Evolutionary conservation across 2,797 vertebrate genomes (phyloP).

Genomic region (Parambassis ranga): DNA sequence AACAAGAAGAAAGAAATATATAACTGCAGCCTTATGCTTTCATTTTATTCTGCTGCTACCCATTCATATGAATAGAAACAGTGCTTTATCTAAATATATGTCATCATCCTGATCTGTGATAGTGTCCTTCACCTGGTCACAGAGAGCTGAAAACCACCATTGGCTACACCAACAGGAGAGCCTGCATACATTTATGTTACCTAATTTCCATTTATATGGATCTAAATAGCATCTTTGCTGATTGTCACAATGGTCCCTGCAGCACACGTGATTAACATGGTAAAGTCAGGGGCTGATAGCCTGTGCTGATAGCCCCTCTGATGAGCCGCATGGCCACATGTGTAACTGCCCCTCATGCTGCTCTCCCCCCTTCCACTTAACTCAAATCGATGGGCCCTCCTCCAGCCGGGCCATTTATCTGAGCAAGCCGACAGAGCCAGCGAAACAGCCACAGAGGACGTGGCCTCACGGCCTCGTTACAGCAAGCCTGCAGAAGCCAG

Average conservation of each 20-base stretch:
- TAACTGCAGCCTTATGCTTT: background rate
- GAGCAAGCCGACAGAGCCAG: conserved; percentile 54
- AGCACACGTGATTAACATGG: conserved; percentile 70
- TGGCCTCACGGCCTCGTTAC: conserved; percentile 53
- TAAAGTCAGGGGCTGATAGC: conserved; percentile 57
- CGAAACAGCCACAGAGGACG: conserved; percentile 70
- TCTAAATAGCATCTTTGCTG: conserved; percentile 62
- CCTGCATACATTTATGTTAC: conserved; percentile 38
- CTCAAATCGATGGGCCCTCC: conserved; percentile 77
- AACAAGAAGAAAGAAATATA: background rate
- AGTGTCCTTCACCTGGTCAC: conserved; percentile 42
- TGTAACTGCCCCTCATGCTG: conserved; percentile 37
- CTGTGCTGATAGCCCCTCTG: conserved; percentile 45
- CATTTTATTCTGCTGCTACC: background rate
- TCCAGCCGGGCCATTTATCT: conserved; percentile 71
- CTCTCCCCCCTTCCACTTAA: conserved; percentile 64
- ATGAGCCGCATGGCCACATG: conserved; percentile 49
- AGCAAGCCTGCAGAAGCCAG: conserved; percentile 42
- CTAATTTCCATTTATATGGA: conserved; percentile 72
- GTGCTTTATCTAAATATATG: conserved; percentile 10
- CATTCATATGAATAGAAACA: background rate
- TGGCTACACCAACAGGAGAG: background rate
- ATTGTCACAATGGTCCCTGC: conserved; percentile 59
- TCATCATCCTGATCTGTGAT: conserved; percentile 13
- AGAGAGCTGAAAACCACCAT: conserved; percentile 1